Conservation (phyloP, 2,113 vertebrate genomes). For the Pipa parva region DNA sequence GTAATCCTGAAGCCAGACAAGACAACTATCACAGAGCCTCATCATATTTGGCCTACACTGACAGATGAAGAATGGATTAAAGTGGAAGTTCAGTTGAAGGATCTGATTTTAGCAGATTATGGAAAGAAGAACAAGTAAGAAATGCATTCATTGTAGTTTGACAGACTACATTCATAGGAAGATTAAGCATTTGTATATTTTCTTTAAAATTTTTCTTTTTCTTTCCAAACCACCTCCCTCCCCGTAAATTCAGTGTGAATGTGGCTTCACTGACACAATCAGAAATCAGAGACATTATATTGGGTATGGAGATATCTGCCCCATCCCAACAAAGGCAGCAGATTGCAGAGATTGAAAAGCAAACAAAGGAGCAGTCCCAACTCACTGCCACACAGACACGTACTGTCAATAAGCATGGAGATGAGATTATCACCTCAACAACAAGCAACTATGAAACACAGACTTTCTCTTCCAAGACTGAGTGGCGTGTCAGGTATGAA, state of each 20-base stretch:
- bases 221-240: conserved; percentile 20
- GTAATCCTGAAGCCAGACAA: conserved; percentile 98
- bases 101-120: conserved; percentile 95
- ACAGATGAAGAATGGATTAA: conserved; percentile 99
- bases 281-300: conserved; percentile 96
- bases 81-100: conserved; percentile 97
- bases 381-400: conserved; percentile 96
- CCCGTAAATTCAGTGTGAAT: conserved; percentile 75
- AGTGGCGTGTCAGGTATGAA: conserved; percentile 92
- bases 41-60: conserved; percentile 98
- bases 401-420: conserved; percentile 96
- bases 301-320: conserved; percentile 98
- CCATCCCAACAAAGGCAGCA: conserved; percentile 98
- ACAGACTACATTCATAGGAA: neutral
- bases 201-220: conserved; percentile 13
- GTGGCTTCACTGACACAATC: conserved; percentile 96
- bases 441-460: conserved; percentile 98
- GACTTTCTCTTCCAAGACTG: conserved; percentile 97
- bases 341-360: conserved; percentile 98
- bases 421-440: conserved; percentile 98
- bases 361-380: conserved; percentile 97
- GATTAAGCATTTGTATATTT: neutral
- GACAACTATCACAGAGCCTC: conserved; percentile 94
- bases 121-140: conserved; percentile 99
- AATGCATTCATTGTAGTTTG: neutral